phyloP scores from a whole-genome alignment of 2,113 vertebrate species.

The Piaya cayana region DNA sequence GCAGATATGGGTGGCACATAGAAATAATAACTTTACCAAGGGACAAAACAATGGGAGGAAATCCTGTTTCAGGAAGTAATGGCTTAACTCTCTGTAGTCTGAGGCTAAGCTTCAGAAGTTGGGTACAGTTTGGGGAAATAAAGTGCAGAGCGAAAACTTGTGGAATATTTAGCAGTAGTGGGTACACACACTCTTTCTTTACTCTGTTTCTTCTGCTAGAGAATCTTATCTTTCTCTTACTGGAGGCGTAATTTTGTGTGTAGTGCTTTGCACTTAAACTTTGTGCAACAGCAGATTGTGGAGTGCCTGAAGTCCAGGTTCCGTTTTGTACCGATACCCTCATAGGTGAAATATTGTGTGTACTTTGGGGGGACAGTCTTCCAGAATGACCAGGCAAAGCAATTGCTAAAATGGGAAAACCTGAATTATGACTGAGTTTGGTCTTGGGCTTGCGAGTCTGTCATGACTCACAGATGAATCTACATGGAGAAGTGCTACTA shows the following conservation, averaged over 20 bases:
- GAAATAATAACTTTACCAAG: not conserved
- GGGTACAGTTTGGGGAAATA: not conserved
- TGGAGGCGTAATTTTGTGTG: not conserved
- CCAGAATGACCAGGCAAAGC: not conserved
- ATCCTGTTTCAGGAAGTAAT: slow-evolving; percentile 67
- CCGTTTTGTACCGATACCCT: not conserved
- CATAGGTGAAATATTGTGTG: not conserved
- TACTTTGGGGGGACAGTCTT: not conserved
- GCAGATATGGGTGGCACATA: not conserved
- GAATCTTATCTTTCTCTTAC: not conserved
- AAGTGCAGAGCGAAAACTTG: not conserved
- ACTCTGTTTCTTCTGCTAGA: not conserved
- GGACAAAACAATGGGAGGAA: slow-evolving; percentile 67
- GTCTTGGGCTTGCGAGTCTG: not conserved
- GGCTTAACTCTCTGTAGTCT: slow-evolving; percentile 51
- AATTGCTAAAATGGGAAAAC: not conserved
- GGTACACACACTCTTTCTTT: not conserved
- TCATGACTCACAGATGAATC: not conserved
- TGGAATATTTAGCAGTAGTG: not conserved
- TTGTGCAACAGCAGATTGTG: not conserved
- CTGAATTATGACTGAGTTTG: not conserved
- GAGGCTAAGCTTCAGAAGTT: not conserved
- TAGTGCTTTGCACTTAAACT: not conserved
- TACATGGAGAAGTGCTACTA: not conserved
- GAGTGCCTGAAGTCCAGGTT: not conserved